These are phyloP conservation scores for Pygoscelis antarcticus DNA, from an alignment of 2,113 vertebrate genomes.

Conservation along the genomic window DNA sequence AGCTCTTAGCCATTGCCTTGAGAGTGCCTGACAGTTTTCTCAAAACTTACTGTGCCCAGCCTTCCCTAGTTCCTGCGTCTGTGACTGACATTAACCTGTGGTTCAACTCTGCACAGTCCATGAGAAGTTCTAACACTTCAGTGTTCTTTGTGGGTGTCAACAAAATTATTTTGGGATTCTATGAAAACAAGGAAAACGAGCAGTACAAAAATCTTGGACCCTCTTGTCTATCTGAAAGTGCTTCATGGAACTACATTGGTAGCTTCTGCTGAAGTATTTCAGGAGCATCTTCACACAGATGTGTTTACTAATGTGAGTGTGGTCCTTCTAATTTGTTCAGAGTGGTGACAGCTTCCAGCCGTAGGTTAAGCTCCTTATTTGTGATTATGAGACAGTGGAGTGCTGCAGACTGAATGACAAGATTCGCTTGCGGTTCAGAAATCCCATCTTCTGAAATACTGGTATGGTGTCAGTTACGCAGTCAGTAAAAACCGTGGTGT, in stretches of 20 bases:
- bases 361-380: background rate
- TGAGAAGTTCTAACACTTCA: background rate
- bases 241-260: background rate
- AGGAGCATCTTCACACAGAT: background rate
- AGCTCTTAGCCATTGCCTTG: background rate
- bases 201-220: background rate
- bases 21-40: background rate
- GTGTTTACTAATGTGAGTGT: background rate
- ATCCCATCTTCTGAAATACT: background rate
- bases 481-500: background rate
- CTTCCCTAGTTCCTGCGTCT: background rate
- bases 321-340: background rate
- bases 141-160: background rate
- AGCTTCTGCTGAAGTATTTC: background rate
- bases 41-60: background rate
- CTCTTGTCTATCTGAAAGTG: background rate
- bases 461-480: background rate
- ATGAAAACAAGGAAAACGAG: background rate
- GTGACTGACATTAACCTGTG: background rate
- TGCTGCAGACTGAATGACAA: background rate
- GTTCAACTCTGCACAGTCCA: background rate
- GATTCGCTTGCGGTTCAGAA: background rate
- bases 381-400: background rate
- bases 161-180: background rate
- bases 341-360: background rate